A percentile compares a stretch with the other conserved stretches of the same genome.
Evolutionary conservation across 2,888 invertebrate genomes (phyloP).

Genomic region (Tanytarsus gracilentus): DNA sequence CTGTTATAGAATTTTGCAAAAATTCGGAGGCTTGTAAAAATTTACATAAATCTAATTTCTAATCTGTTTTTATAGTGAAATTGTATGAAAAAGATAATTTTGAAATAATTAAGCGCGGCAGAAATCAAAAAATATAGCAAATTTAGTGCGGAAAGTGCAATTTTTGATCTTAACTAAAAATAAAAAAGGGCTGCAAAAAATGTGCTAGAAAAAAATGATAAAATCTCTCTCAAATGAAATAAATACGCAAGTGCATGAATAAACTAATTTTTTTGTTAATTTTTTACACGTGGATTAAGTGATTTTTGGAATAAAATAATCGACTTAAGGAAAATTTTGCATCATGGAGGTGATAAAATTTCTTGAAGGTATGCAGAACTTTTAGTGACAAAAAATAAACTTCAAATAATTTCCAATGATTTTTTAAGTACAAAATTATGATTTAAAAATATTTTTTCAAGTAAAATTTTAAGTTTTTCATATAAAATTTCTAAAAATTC

Average conservation of each 20-base stretch:
- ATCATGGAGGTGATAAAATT: constrained; percentile 19
- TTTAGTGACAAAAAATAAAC: neutral
- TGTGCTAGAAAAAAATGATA: neutral
- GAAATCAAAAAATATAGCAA: neutral
- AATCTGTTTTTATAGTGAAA: neutral
- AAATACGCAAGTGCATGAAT: neutral
- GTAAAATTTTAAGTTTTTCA: neutral
- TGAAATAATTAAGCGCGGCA: neutral
- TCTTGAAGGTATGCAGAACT: constrained; percentile 2
- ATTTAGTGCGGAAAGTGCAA: neutral
- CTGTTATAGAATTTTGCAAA: neutral
- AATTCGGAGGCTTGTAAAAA: neutral
- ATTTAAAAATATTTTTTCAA: neutral
- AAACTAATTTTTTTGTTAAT: neutral
- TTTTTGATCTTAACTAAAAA: neutral
- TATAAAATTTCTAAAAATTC: neutral
- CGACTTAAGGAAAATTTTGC: neutral
- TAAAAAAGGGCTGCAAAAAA: neutral
- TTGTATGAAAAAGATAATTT: neutral
- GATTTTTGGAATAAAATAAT: neutral
- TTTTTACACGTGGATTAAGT: neutral
- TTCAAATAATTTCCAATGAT: neutral
- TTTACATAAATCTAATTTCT: neutral
- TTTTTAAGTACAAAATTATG: neutral
- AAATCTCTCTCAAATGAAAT: too few relatives aligned